Percentiles rank a stretch among this genome's conserved stretches.
Evolutionary conservation across 2,113 vertebrate genomes (phyloP).

Genomic region (Accipiter cooperii): DNA sequence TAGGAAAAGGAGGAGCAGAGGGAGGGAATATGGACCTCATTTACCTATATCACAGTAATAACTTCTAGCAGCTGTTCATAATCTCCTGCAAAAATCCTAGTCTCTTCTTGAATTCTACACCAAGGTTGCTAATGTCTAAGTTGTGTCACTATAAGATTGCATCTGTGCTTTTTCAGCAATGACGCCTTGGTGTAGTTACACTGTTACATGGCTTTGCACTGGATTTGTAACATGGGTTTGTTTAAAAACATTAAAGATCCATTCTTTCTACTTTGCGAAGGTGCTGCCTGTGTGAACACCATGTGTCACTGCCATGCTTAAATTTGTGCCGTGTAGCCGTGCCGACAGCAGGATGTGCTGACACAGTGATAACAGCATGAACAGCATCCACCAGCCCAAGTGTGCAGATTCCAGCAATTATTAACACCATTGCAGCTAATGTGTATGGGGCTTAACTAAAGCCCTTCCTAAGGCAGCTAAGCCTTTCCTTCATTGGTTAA

Average conservation of each 20-base stretch:
- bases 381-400: neutral
- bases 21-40: neutral
- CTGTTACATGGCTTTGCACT: neutral
- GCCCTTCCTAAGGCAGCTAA: constrained; percentile 17
- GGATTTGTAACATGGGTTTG: neutral
- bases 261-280: neutral
- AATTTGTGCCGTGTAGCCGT: neutral
- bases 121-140: neutral
- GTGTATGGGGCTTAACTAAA: neutral
- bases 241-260: neutral
- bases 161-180: neutral
- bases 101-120: neutral
- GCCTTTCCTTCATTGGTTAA: constrained; percentile 9
- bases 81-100: neutral
- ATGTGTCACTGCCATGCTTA: neutral
- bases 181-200: neutral
- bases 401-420: neutral
- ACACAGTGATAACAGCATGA: neutral
- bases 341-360: constrained; percentile 14
- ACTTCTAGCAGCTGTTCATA: neutral
- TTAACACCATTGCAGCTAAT: constrained; percentile 1
- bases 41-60: neutral
- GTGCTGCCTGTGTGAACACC: neutral
- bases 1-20: neutral
- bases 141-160: neutral